Base-by-base conservation (phyloP, 1,140 invertebrate species). In the Drosophila dunni region DNA sequence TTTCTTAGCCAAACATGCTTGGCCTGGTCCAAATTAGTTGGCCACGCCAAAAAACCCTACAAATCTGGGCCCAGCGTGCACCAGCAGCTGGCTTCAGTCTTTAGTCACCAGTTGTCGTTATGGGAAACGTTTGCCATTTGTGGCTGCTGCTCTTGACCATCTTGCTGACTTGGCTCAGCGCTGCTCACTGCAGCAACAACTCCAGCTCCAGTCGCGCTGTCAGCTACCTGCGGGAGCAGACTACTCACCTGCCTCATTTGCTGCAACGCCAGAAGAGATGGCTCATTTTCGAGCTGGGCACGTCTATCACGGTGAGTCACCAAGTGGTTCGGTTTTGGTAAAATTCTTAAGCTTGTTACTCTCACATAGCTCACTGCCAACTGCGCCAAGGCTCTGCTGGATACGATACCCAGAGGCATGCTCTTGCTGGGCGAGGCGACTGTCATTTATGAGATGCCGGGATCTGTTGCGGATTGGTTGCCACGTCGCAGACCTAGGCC, bases 381-480 rank as follows among this genome's bases (percentile, higher is more conserved):
- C 10, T 89, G 72, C 48, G 83, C 79, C 7, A 88, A 88, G 42
- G 69, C 84, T 11, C 3, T 88, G 33, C 0, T 80, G 15, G 72
- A 66, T 17, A 80, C 80, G 15, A 89, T 74, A 42, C 83, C 83
- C 4, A 68, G n/a, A 48, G 83, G 83, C 0, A 15, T 88, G 15
- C 0, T 79, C 0, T 4, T 57, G 9, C 40, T 86, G 13, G 79
- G 0, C 1, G 83, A 88, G 51, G 9, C 57, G 2, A 88, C 84
- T 0, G 13, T 64, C 11, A 48, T 89, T 38, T 88, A 88, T 62
- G 50, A 67, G 7, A 24, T 83, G 11, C 83, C 83, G 0, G 76
- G 65, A 13, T 77, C 76, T n/a, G 17, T 89, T 24, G 84, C 82
- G 33, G 83, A 89, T 66, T 88, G 84, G 84, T 46, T 88, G 13